These are phyloP conservation scores for Carlito syrichta DNA, from an alignment of 2,113 vertebrate species.

Conservation along the genomic window DNA sequence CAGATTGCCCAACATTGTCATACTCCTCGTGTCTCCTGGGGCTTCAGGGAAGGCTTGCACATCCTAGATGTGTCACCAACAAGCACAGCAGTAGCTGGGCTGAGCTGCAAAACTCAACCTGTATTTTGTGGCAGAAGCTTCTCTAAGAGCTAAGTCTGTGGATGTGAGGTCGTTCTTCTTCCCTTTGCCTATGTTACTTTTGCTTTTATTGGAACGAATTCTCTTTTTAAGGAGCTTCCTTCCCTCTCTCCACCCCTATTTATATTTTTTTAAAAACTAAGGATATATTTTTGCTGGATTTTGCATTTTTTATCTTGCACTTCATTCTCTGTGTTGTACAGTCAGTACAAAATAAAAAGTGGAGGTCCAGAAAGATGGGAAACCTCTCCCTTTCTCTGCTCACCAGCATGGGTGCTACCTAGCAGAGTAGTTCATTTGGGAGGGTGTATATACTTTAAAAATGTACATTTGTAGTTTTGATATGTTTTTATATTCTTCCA, in stretches of 20 bases:
- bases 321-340: neutral
- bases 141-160: neutral
- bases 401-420: neutral
- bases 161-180: neutral
- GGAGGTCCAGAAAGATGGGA: neutral
- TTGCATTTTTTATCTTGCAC: constrained; percentile 34
- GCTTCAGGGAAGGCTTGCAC: neutral
- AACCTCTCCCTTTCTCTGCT: neutral
- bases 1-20: neutral
- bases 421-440: neutral
- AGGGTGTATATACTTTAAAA: neutral
- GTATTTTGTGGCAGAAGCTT: neutral
- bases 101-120: neutral
- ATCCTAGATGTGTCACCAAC: neutral
- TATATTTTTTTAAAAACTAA: constrained; percentile 2
- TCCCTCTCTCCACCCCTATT: neutral
- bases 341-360: neutral
- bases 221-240: neutral
- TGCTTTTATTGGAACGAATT: neutral
- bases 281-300: neutral
- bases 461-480: neutral
- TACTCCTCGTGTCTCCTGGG: fast-evolving
- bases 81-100: neutral
- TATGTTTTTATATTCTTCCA: constrained; percentile 31
- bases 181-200: neutral